Evolutionary conservation across 2,797 vertebrate species (phyloP).

Genomic region (Bradypus variegatus): DNA sequence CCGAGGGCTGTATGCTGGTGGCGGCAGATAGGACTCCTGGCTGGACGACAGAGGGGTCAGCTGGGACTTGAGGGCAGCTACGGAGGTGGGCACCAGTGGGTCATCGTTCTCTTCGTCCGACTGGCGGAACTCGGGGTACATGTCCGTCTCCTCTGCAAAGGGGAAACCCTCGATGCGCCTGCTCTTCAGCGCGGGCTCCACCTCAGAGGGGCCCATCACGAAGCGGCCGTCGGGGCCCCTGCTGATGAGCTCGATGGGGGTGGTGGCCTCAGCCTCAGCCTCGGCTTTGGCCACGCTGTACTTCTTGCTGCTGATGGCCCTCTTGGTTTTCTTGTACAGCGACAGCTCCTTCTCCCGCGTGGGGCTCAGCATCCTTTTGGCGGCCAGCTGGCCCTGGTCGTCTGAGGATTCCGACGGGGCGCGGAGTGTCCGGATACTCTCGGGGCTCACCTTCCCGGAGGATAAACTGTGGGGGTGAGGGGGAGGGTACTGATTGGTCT

Average conservation of each 20-base stretch:
- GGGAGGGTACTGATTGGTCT: neutral
- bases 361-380: slow-evolving; percentile 92
- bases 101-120: slow-evolving; percentile 99
- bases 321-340: slow-evolving; percentile 98
- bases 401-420: slow-evolving; percentile 93
- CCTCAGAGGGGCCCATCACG: slow-evolving; percentile 86
- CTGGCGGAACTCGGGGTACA: slow-evolving; percentile 99
- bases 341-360: slow-evolving; percentile 94
- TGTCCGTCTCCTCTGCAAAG: slow-evolving; percentile 97
- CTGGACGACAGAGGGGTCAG: slow-evolving; percentile 97
- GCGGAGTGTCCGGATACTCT: slow-evolving; percentile 88
- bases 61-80: slow-evolving; percentile 93
- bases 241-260: slow-evolving; percentile 98
- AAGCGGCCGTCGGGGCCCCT: slow-evolving; percentile 96
- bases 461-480: slow-evolving; percentile 81
- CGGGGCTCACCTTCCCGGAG: slow-evolving; percentile 98
- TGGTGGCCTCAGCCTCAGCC: slow-evolving; percentile 88
- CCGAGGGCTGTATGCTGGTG: slow-evolving; percentile 96
- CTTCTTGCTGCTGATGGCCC: slow-evolving; percentile 97
- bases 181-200: slow-evolving; percentile 84
- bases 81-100: slow-evolving; percentile 87
- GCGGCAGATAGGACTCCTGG: slow-evolving; percentile 97
- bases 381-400: slow-evolving; percentile 87
- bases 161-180: slow-evolving; percentile 97
- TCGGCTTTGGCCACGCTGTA: slow-evolving; percentile 98